These are phyloP conservation scores for Congeria kusceri DNA, from an alignment of 2,888 invertebrate genomes.

Conservation along the genomic window DNA sequence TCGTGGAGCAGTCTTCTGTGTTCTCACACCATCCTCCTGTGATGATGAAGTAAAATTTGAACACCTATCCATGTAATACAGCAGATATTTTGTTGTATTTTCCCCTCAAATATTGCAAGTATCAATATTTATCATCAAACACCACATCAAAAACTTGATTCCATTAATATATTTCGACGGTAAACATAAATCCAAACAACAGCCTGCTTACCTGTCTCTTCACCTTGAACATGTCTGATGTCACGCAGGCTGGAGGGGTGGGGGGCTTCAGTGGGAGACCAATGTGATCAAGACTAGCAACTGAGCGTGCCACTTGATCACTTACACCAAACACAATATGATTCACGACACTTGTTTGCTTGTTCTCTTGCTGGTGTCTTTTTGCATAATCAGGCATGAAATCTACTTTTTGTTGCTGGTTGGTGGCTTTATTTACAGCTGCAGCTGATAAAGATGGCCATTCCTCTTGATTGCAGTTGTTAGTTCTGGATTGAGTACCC, in stretches of 20 bases:
- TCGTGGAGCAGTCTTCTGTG: no score
- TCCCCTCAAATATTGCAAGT: no score
- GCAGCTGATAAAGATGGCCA: neutral
- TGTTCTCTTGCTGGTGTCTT: slow-evolving; percentile 25
- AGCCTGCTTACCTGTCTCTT: neutral
- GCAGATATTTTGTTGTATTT: no score
- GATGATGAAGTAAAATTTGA: no score
- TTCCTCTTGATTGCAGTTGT: no score
- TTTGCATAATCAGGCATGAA: slow-evolving; percentile 42
- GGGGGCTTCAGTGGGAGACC: neutral
- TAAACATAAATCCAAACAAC: no score
- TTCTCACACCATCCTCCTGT: no score
- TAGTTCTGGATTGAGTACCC: no score
- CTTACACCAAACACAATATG: slow-evolving; percentile 3
- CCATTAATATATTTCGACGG: no score
- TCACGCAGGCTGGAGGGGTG: neutral
- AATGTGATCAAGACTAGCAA: slow-evolving; percentile 9
- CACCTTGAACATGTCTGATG: neutral
- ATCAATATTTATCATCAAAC: no score
- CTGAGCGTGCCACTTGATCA: slow-evolving; percentile 20
- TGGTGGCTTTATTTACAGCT: neutral
- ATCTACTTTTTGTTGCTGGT: neutral
- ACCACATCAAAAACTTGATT: no score
- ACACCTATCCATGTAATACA: no score
- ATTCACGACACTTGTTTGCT: slow-evolving; percentile 12